Base-by-base conservation (phyloP, 1,140 invertebrate species). In the Cherax quadricarinatus region DNA sequence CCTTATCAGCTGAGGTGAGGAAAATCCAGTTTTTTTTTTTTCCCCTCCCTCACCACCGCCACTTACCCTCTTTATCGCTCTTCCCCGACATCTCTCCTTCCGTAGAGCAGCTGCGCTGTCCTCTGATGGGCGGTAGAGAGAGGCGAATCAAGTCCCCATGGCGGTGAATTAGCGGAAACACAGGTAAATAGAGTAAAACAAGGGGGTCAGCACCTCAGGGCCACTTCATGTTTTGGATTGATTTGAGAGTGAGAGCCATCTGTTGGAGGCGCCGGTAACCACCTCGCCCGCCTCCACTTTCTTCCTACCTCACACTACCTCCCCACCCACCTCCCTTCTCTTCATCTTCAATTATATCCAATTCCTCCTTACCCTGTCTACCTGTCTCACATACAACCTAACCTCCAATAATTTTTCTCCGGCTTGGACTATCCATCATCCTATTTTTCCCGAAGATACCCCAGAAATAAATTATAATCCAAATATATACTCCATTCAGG, bases 151-250 rank as follows among this genome's bases (percentile, higher is more conserved):
- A n/a, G 87, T 89, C 82, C 87, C 87, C 87, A 89, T 89, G 41
- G 78, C 48, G 87, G 14, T 70, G 12, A 62, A 82, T 89, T 70
- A 21, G 24, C 87, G 57, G 48, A 79, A 70, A 16, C 60, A n/a
- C 82, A n/a, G 3, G 57, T 60, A 84, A 84, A 57, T 53, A 89
- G 18, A 66, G n/a, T 30, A 60, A 82, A 83, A 82, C 41, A 82
- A 57, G 78, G 57, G 53, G 78, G 48, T 12, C 49, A 48, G 12
- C 30, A 24, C 9, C 78, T 89, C 30, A 81, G 80, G n/a, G n/a
- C 62, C 70, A 87, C 85, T 73, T 82, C 78, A 89, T 89, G 79
- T 89, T 89, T 89, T 89, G 87, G 80, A 89, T 89, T 89, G 87
- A 89, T 89, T 89, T 79, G 79, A 89, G 79, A 89, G 79, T 66